Conservation (phyloP, 1,140 invertebrate species). For the Pseudomyrmex dendroicus region DNA sequence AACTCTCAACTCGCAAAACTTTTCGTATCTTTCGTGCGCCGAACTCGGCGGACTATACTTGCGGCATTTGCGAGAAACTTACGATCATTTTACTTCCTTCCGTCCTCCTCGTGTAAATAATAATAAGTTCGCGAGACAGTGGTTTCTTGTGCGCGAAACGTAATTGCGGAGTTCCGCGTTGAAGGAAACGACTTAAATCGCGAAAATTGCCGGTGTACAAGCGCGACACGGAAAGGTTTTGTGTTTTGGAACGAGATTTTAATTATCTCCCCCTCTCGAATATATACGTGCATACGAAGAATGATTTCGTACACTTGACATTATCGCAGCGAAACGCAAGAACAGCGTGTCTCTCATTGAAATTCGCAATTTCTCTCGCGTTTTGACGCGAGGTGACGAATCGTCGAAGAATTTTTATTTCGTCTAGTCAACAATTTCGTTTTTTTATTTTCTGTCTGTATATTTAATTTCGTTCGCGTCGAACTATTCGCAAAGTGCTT, state of each 20-base stretch:
- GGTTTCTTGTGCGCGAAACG: conserved; percentile 8
- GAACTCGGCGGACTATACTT: neutral
- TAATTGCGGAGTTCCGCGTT: conserved; percentile 19
- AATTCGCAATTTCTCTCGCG: neutral
- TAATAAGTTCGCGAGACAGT: conserved; percentile 29
- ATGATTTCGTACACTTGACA: no score
- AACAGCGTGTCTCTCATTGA: no score
- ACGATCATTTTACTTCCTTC: conserved; percentile 24
- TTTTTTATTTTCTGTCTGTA: no score
- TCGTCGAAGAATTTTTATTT: no score
- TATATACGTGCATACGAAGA: neutral
- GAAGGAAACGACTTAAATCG: neutral
- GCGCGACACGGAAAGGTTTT: neutral
- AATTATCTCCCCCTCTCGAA: neutral
- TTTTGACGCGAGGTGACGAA: no score
- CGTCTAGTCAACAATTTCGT: no score
- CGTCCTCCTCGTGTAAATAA: conserved; percentile 44
- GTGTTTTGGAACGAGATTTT: neutral
- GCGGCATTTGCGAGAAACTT: conserved; percentile 15
- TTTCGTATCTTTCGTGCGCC: conserved; percentile 7
- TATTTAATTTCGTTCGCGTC: neutral
- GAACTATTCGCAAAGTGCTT: neutral
- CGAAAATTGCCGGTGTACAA: neutral
- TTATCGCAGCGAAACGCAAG: no score
- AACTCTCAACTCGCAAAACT: conserved; percentile 14